Evolutionary conservation across 2,113 vertebrate species (phyloP), one percentile per base, ranked within the genome.

Genomic region (Lipophrys pholis): DNA sequence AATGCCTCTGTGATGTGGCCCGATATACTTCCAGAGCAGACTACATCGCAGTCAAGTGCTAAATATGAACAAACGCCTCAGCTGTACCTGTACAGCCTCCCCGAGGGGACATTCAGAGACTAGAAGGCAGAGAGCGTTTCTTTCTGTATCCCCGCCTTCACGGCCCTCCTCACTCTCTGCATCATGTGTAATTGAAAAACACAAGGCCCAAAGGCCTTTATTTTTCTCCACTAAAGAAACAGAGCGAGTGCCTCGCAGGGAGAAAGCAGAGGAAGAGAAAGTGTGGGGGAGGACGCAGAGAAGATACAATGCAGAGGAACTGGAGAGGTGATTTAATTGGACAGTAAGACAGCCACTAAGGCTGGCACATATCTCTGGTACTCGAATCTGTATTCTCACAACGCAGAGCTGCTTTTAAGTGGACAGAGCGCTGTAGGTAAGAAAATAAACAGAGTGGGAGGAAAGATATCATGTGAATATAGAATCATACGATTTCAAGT

Each of bases 161-260:
- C n/a, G 56, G 51, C 51, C 41, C 51, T 57, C 12, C 58, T 55
- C 55, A 49, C 70, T 68, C 69, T 78, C 64, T 71, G 54, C 79
- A 80, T 54, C 38, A 43, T 15, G 62, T 71, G 81, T 63, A 93
- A 93, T 78, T 90, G 88, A 93, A 93, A 92, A 92, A 87, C 12
- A 76, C 61, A 71, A 73, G 54, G 69, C 62, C 81, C 62, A 82
- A 81, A 70, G 85, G 76, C 67, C 68, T 87, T 30, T 66, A 40
- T 15, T 78, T 30, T 84, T 81, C 53, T 45, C 10, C 30, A 86
- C 75, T 66, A 55, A 60, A 63, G 71, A 78, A 84, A 73, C 41
- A 69, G 82, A 70, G 50, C 15, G 4, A 69, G 70, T 38, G 68
- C 69, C 53, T 74, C 30, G 65, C 57, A 69, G 70, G 49, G 48